Evolutionary conservation across 1,140 invertebrate genomes (phyloP).

Genomic region (Cydia pomonella): DNA sequence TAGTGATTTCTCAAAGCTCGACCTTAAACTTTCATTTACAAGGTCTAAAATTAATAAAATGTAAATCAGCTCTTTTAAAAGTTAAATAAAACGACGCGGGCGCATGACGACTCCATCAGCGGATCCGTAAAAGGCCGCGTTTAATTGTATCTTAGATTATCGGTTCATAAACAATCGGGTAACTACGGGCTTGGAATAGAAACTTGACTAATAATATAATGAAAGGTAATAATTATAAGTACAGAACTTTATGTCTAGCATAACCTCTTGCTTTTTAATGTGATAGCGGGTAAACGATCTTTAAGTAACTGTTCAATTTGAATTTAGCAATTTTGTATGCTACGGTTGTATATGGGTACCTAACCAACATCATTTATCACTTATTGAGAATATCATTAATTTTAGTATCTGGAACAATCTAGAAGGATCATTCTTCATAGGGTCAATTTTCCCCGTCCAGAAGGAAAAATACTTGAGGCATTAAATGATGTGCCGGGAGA

Average conservation of each 20-base stretch:
- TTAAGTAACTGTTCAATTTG: too few species aligned
- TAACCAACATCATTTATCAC: too few species aligned
- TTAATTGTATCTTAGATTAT: slow-evolving; percentile 9
- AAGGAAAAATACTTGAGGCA: too few species aligned
- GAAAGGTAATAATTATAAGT: too few species aligned
- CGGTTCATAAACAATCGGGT: neutral
- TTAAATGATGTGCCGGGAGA: too few species aligned
- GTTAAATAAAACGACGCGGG: neutral
- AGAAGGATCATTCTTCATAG: too few species aligned
- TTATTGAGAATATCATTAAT: too few species aligned
- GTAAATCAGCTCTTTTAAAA: neutral
- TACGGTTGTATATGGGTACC: too few species aligned
- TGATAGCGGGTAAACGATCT: too few species aligned
- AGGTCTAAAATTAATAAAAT: neutral
- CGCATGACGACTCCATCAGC: slow-evolving; percentile 16
- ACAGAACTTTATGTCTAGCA: neutral
- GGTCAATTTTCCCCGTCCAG: too few species aligned
- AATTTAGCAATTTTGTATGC: too few species aligned
- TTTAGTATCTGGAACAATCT: too few species aligned
- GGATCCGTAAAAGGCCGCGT: neutral
- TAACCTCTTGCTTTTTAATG: neutral
- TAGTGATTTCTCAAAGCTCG: neutral
- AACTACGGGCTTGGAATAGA: neutral
- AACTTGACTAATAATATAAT: neutral
- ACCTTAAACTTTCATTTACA: neutral